Evolutionary conservation across 1,140 invertebrate species (phyloP), one percentile per base, ranked within the genome.

Genomic region (Trypoxylus dichotomus): DNA sequence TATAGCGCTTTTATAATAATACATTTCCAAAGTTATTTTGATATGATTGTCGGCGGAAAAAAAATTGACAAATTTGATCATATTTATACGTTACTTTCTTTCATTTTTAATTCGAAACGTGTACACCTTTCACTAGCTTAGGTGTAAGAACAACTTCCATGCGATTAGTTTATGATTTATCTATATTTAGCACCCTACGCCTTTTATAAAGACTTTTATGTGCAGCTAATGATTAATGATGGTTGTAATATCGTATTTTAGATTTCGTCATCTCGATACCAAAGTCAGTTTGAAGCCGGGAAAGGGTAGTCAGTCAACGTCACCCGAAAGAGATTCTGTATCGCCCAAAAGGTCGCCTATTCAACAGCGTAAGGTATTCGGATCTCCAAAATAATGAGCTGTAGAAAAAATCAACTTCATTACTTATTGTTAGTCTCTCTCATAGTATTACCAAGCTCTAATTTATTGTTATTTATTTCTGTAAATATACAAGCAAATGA

Each of bases 281-380:
- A 79, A 79, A 41, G 75, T 79, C 13, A 63, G 75, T 10, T 63
- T 79, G 37, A 79, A 93, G 82, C 87, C 54, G 83, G 85, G 85
- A 0, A 86, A 88, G 83, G 77, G 74, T 21, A 21, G 60, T 21
- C 90, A 91, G 15, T 92, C 92, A 1, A 91, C 86, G n/a, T 90
- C 89, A 10, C 89, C 92, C 1, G 90, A 91, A 75, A 88, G 88
- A 75, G 78, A 83, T 8, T 84, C 80, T 58, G 84, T 81, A 47
- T 88, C 87, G 15, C 85, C 85, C 1, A 86, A 86, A 58, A 81
- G 84, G 75, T 88, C 88, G 2, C 87, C 88, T 29, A 68, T 74
- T 43, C 72, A 41, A 29, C 72, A 37, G 41, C 72, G 72, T 10
- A 74, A 74, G 41, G n/a, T 41, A 21, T 74, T 29, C 15, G 72